These are phyloP conservation scores for Cephonodes hylas DNA, from an alignment of 2,888 invertebrate species.

Conservation along the genomic window DNA sequence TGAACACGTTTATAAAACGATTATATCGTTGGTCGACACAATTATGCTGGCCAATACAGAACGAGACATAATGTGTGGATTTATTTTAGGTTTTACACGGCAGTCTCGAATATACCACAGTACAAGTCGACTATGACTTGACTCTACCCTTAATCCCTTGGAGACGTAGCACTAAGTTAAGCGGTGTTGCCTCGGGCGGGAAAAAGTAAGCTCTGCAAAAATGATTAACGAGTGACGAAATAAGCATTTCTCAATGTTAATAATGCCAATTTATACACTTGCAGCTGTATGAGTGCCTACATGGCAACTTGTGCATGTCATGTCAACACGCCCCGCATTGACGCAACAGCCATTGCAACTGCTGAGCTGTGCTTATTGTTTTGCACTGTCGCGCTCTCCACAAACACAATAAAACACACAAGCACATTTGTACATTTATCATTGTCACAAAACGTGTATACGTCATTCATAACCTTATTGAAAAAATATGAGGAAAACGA, in stretches of 20 bases:
- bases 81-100: no score
- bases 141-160: no score
- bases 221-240: constrained; percentile 24
- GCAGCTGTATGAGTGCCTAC: constrained; percentile 14
- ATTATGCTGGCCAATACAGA: no score
- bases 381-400: background rate
- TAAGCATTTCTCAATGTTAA: constrained; percentile 32
- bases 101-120: no score
- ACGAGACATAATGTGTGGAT: no score
- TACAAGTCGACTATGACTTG: no score
- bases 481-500: background rate
- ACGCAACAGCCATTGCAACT: constrained; percentile 35
- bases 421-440: no score
- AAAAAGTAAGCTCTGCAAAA: constrained; percentile 5
- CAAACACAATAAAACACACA: constrained; percentile 7
- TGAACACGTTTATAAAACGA: no score
- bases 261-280: constrained; percentile 23
- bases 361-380: constrained; percentile 25
- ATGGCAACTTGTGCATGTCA: constrained; percentile 31
- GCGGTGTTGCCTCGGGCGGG: no score
- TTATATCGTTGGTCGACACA: no score
- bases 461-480: background rate
- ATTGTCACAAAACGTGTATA: constrained; percentile 6
- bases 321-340: constrained; percentile 39
- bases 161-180: no score